Evolutionary conservation across 1,140 invertebrate species (phyloP).

Genomic region (Asobara japonica): DNA sequence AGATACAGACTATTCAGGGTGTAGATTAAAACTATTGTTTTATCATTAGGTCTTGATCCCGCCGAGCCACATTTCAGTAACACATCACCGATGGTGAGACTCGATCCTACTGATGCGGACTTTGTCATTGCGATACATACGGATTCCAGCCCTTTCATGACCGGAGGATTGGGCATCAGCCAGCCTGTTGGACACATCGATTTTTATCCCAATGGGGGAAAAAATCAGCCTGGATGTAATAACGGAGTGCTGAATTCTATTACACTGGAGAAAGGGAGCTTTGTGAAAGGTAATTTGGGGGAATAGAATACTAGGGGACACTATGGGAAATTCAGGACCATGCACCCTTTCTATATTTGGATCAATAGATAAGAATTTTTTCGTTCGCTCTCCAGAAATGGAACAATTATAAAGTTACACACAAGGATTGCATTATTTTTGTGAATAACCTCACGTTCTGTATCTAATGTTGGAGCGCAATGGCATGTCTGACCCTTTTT

Average conservation of each 20-base stretch:
- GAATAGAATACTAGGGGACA: too few relatives aligned
- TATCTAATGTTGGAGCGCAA: too few relatives aligned
- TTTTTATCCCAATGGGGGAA: constrained; percentile 90
- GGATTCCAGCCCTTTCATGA: constrained; percentile 83
- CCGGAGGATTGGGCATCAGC: constrained; percentile 82
- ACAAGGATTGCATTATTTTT: too few relatives aligned
- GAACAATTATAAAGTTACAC: too few relatives aligned
- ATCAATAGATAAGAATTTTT: too few relatives aligned
- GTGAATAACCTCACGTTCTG: too few relatives aligned
- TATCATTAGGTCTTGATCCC: constrained; percentile 81
- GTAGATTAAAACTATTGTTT: not conserved
- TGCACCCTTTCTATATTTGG: too few relatives aligned
- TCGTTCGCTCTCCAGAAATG: too few relatives aligned
- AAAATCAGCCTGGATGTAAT: constrained; percentile 85
- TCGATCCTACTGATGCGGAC: constrained; percentile 85
- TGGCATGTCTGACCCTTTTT: too few relatives aligned
- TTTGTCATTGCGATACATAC: constrained; percentile 92
- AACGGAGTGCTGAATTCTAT: constrained; percentile 76
- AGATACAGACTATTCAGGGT: too few relatives aligned
- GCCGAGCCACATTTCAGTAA: constrained; percentile 92
- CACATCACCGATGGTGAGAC: constrained; percentile 80
- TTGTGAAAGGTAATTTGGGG: constrained; percentile 67
- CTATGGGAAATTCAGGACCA: too few relatives aligned
- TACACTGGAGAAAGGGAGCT: constrained; percentile 72
- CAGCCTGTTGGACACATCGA: constrained; percentile 87